Percentiles rank a stretch among this genome's conserved stretches.
These are phyloP conservation scores for Nomada fucata DNA, from an alignment of 2,888 invertebrate genomes.

Conservation along the genomic window DNA sequence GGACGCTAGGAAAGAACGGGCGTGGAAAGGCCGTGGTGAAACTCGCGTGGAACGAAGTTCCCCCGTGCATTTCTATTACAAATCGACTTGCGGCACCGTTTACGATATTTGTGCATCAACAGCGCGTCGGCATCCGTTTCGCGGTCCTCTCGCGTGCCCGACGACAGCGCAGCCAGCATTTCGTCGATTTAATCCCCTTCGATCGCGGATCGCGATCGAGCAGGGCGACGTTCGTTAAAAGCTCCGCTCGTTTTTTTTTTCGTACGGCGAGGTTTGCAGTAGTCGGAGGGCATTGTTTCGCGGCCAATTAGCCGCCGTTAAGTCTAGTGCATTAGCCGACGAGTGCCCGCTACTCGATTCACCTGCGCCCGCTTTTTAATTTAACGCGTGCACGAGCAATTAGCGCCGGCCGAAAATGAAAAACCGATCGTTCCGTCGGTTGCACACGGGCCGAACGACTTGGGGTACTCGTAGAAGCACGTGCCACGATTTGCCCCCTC, in stretches of 20 bases:
- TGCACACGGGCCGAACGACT: background rate
- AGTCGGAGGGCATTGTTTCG: slow-evolving; percentile 56
- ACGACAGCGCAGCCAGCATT: background rate
- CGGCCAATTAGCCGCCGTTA: slow-evolving; percentile 63
- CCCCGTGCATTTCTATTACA: slow-evolving; percentile 58
- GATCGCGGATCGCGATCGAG: slow-evolving; percentile 1
- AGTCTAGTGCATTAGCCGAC: slow-evolving; percentile 47
- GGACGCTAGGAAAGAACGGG: slow-evolving; percentile 24
- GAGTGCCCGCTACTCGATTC: slow-evolving; percentile 49
- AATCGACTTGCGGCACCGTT: slow-evolving; percentile 36
- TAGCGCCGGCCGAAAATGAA: slow-evolving; percentile 40
- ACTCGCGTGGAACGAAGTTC: slow-evolving; percentile 27
- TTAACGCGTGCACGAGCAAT: slow-evolving; percentile 59
- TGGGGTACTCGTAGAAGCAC: slow-evolving; percentile 63
- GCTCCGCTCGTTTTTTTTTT: slow-evolving; percentile 10
- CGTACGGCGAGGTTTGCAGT: slow-evolving; percentile 2
- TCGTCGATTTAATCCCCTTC: slow-evolving; percentile 6
- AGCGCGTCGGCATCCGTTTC: no score
- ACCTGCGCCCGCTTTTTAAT: slow-evolving; percentile 64
- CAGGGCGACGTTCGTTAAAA: slow-evolving; percentile 39
- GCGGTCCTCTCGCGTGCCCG: background rate
- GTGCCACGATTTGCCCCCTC: slow-evolving; percentile 55
- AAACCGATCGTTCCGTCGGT: slow-evolving; percentile 13
- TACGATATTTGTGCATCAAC: no score
- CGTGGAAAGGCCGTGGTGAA: background rate